These are phyloP conservation scores for Calonectris borealis DNA, from an alignment of 2,113 vertebrate genomes.

Conservation along the genomic window DNA sequence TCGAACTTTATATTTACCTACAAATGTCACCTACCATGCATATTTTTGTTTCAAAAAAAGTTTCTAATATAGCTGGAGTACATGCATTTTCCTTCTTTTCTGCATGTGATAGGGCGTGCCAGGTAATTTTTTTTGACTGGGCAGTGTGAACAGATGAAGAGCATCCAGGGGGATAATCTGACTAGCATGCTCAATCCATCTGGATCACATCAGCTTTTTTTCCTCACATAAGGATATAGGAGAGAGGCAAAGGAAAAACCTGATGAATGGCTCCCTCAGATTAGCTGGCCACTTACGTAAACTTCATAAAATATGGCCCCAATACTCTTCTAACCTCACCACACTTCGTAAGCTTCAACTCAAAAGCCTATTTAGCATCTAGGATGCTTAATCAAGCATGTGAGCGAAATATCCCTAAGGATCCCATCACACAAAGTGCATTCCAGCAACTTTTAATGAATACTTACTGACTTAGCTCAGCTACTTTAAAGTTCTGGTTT, in stretches of 20 bases:
- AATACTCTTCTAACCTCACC: not conserved
- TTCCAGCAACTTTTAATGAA: constrained; percentile 28
- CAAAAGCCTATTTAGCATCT: not conserved
- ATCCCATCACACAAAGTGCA: not conserved
- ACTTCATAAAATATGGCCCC: not conserved
- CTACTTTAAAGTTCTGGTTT: constrained; percentile 9
- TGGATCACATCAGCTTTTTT: constrained; percentile 22
- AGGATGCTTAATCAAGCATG: not conserved
- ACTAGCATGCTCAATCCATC: not conserved
- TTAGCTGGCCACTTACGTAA: not conserved
- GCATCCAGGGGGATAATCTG: not conserved
- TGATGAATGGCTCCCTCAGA: not conserved
- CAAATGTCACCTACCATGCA: not conserved
- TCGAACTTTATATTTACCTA: not conserved
- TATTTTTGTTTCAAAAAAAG: not conserved
- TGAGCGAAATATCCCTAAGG: not conserved
- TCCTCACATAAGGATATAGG: not conserved
- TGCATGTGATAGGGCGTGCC: not conserved
- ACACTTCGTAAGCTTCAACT: not conserved
- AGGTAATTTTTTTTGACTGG: not conserved
- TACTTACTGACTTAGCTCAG: constrained; percentile 18
- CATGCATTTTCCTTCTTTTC: not conserved
- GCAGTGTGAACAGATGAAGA: not conserved
- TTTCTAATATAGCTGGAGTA: not conserved
- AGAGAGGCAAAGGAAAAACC: constrained; percentile 6